Percentiles rank a stretch among this genome's conserved stretches.
phyloP scores from a whole-genome alignment of 2,888 invertebrate genomes.

The Diarsia brunnea region DNA sequence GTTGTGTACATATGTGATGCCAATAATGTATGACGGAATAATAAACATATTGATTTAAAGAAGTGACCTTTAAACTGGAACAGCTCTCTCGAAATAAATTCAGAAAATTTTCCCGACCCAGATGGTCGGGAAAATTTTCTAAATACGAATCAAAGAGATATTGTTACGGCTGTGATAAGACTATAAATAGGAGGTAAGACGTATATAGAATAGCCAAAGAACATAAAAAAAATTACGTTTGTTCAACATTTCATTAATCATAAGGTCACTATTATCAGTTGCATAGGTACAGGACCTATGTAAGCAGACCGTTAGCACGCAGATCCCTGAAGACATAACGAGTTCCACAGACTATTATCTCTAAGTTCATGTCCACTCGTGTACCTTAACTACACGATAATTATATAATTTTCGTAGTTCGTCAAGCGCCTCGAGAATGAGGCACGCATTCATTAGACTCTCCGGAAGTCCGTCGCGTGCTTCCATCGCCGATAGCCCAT shows the following conservation, averaged over 20 bases:
- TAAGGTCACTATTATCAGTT: conserved; percentile 10
- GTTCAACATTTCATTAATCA: not conserved
- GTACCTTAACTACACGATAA: conserved; percentile 75
- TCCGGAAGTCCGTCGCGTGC: conserved; percentile 90
- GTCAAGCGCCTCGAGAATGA: conserved; percentile 80
- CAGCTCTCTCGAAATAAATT: conserved; percentile 14
- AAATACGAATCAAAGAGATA: not conserved
- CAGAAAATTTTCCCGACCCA: conserved; percentile 12
- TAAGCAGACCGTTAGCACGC: conserved; percentile 31
- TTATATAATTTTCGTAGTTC: conserved; percentile 82
- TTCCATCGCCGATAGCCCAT: conserved; percentile 86
- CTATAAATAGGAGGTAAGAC: not conserved
- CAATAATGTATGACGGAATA: too few relatives aligned
- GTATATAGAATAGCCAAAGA: not conserved
- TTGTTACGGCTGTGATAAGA: not conserved
- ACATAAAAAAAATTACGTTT: not conserved
- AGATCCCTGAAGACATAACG: conserved; percentile 40
- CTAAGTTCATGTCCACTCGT: conserved; percentile 64
- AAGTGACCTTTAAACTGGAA: too few relatives aligned
- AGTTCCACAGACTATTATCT: conserved; percentile 57
- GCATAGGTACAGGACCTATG: conserved; percentile 19
- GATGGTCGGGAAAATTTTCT: too few relatives aligned
- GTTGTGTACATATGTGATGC: too few relatives aligned
- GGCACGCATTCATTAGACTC: conserved; percentile 84
- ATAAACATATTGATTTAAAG: too few relatives aligned